phyloP scores from a whole-genome alignment of 2,888 invertebrate species.

The Ptilodon capucinus region DNA sequence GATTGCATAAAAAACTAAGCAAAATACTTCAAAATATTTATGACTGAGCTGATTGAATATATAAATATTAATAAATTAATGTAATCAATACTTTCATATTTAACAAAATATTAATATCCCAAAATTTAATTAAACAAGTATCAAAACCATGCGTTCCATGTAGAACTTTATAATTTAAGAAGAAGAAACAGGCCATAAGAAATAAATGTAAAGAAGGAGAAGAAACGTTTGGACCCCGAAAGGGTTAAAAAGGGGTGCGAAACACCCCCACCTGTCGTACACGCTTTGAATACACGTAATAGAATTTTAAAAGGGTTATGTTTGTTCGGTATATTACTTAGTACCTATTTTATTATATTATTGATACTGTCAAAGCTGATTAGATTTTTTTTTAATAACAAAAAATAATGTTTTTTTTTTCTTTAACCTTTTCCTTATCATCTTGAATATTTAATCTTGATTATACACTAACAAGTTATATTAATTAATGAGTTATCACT shows the following conservation, averaged over 20 bases:
- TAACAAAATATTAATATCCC: not conserved
- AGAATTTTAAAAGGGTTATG: conserved; percentile 39
- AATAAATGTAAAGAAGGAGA: conserved; percentile 83
- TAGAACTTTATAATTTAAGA: conserved; percentile 80
- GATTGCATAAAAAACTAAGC: no score
- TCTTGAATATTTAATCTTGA: no score
- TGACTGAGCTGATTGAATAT: no score
- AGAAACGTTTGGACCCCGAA: conserved; percentile 79
- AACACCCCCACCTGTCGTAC: conserved; percentile 68
- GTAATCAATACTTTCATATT: no score
- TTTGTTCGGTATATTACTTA: conserved; percentile 37
- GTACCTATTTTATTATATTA: not conserved
- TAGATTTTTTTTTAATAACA: no score
- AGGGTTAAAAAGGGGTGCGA: conserved; percentile 78
- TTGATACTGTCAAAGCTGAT: not conserved
- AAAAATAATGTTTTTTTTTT: no score
- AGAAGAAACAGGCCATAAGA: conserved; percentile 83
- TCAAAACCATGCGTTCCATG: conserved; percentile 51
- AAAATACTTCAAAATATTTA: no score
- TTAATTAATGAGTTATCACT: no score
- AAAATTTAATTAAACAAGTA: conserved; percentile 43
- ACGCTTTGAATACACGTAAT: conserved; percentile 42
- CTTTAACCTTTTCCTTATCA: no score
- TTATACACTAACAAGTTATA: no score
- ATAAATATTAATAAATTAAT: no score